Evolutionary conservation across 2,113 vertebrate species (phyloP).

Genomic region (Solea solea): DNA sequence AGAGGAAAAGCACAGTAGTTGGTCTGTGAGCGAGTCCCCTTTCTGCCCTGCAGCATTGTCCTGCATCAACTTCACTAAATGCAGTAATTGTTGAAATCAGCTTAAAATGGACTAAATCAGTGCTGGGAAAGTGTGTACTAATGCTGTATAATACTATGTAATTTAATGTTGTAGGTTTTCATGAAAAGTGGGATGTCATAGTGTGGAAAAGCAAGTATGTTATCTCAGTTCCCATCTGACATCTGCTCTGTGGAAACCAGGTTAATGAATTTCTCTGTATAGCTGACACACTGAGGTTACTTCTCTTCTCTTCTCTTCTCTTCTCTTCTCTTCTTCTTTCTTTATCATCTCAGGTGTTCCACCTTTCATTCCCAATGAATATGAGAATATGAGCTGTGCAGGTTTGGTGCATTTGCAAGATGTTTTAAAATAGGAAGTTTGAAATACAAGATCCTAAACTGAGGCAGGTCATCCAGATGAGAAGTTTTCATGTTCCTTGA

Average conservation of each 20-base stretch:
- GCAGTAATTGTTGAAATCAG: conserved; percentile 15
- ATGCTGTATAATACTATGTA: not conserved
- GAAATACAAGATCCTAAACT: too few species aligned
- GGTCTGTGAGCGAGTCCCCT: conserved; percentile 2
- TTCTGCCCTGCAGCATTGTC: conserved; percentile 7
- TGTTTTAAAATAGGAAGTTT: too few species aligned
- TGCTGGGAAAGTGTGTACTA: not conserved
- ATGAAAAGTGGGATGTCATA: not conserved
- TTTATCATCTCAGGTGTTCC: too few species aligned
- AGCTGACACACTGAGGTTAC: conserved; percentile 37
- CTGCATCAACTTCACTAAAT: conserved; percentile 3
- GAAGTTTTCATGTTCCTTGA: too few species aligned
- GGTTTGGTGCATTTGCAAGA: not conserved
- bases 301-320: not conserved
- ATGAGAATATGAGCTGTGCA: too few species aligned
- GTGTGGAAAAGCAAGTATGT: not conserved
- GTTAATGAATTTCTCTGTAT: conserved; percentile 51
- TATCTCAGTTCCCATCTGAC: conserved; percentile 28
- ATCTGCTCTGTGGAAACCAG: conserved; percentile 37
- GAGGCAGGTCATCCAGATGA: too few species aligned
- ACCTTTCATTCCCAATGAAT: too few species aligned
- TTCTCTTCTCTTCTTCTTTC: too few species aligned
- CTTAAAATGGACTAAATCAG: not conserved
- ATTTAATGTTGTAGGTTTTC: not conserved
- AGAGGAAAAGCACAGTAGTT: conserved; percentile 3